Evolutionary conservation across 2,888 invertebrate genomes (phyloP), one percentile per base, ranked within the genome.

Genomic region (Tricholauxania praeusta): DNA sequence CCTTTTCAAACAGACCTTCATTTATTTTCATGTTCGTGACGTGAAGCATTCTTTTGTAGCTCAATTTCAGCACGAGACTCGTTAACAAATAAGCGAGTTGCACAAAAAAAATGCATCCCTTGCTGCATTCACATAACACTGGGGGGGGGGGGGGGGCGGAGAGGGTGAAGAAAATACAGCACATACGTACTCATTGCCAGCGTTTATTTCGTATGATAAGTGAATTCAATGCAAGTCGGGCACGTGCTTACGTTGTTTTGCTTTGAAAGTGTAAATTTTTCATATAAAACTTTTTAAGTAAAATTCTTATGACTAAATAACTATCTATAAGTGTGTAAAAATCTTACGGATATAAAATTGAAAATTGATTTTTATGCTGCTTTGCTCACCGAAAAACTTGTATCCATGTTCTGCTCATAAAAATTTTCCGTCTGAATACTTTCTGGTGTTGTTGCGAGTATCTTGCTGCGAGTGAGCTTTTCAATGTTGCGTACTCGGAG

Each of bases 1-100:
- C 48, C 47, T 15, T 19, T 19, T 15, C 51, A 15, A 48, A 47
- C 48, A 64, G 17, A 7, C 49, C 51, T 49, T 51, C 64, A 14
- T 19, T 32, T 59, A 59, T 59, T 59, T 59, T 59, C 28, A 22
- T 14, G 15, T 32, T 15, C 55, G 48, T 14, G n/a, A 62, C 62
- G 39, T 62, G 19, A 47, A 62, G 19, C 28, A 28, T 28, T 28
- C 32, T 64, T 51, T 64, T 51, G 51, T 64, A 49, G 64, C 64
- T 64, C 48, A 64, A 64, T 64, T 64, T 64, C 15, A 49, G 64
- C 49, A 64, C 47, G 22, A 14, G 49, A 49, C 48, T 51, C 49
- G 19, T 17, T 51, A 64, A 64, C 64, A 64, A 64, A 64, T 28
- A 49, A 47, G 12, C 28, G 28, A 28, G 3, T 28, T 28, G 28